Evolutionary conservation across 2,113 vertebrate species (phyloP), one percentile per base, ranked within the genome.

Genomic region (Rhinopomastus cyanomelas): DNA sequence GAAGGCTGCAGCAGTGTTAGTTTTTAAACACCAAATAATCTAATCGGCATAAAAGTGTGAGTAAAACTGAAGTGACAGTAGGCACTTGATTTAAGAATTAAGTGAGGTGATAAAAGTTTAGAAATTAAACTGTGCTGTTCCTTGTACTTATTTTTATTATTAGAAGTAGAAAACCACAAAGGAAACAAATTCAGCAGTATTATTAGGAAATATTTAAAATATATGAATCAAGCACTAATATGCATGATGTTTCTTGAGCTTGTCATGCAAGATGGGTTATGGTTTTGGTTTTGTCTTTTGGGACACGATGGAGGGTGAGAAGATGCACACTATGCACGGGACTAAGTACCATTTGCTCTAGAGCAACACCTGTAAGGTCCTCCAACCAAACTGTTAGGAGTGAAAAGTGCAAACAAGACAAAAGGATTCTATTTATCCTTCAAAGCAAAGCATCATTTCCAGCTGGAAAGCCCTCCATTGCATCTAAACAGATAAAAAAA

Each of bases 241-340:
- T 8, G 11, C 4, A 75, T 48, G 21, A 21, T 15, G 2, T 42
- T 72, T 76, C 26, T 32, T 46, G 48, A 53, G 69, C 74, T 87
- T 44, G 3, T 34, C 52, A 66, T 9, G 23, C 16, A 57, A 53
- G 23, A 9, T 11, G 16, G 16, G 3, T 57, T 80, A 64, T 5
- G 3, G 0, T 8, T 85, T 67, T 39, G 36, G 7, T 53, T 49
- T 57, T 14, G 8, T 3, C 60, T 51, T 34, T n/a, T 34, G 39
- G 5, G 29, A 46, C 12, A 1, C 4, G 46, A 6, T 42, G 56
- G 16, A 8, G 2, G 1, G 49, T 9, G 2, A 8, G 3, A 37
- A 8, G 17, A 51, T n/a, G 25, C 15, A 22, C 22, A 34, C 2
- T 3, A 27, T 3, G 4, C 6, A 23, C 7, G 8, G 12, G 29